Evolutionary conservation across 2,113 vertebrate genomes (phyloP), one percentile per base, ranked within the genome.

Genomic region (Melierax canorus): DNA sequence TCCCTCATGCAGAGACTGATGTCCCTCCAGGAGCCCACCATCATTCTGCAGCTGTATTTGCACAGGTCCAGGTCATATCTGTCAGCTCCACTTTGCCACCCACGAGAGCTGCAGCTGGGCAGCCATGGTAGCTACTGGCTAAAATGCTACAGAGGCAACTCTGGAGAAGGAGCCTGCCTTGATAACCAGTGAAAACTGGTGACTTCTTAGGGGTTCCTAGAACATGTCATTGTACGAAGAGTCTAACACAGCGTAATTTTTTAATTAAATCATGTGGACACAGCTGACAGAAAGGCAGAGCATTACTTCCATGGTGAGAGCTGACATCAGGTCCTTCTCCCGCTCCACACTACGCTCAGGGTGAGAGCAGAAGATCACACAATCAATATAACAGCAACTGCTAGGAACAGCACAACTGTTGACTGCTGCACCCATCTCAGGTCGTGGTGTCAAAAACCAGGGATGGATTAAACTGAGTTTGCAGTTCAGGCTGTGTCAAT

Each of bases 291-390:
- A 78, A 53, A 82, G 36, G 30, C 39, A 86, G 39, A 83, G 75
- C 2, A 5, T 36, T 16, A 23, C 27, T 46, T 68, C 48, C 14
- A 9, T 7, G 10, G 18, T 86, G 80, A 86, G 67, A 76, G 67
- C 23, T 83, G 46, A 53, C 64, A 41, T 1, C 3, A 11, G 69
- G n/a, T 41, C 41, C 56, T 77, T 41, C 75, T 36, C 55, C 90
- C 12, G 4, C 74, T 72, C 63, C 53, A 39, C 22, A 2, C 24
- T 21, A n/a, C 0, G 0, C 30, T 71, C 39, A 78, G 77, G 30
- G 21, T 84, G 34, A 77, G 81, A 92, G n/a, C 32, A 92, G 64
- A 75, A 90, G 69, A 75, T 68, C 55, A n/a, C 50, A 46, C 38
- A 43, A 10, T 10, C 45, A 14, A 10, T 53, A 29, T 12, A 88